A percentile compares a stretch with the other conserved stretches of the same genome.
These are phyloP conservation scores for Xiphophorus hellerii DNA, from an alignment of 2,113 vertebrate genomes.

Conservation along the genomic window DNA sequence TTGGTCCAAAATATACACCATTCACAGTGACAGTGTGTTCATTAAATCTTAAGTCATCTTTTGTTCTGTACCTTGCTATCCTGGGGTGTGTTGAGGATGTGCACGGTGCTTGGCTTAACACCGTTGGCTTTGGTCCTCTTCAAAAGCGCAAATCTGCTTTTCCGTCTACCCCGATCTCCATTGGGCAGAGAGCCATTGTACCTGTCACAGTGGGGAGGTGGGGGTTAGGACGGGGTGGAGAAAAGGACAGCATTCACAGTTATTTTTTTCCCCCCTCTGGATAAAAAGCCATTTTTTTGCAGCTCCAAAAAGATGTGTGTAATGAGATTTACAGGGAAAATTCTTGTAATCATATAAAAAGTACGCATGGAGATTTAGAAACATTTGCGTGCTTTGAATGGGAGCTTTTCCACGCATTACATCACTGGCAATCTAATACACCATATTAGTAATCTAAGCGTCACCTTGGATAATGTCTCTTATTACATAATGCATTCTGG, in stretches of 20 bases:
- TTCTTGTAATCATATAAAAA: slow-evolving; percentile 42
- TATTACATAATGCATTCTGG: slow-evolving; percentile 68
- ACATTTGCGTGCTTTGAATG: slow-evolving; percentile 46
- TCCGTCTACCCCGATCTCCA: slow-evolving; percentile 93
- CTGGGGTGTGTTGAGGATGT: slow-evolving; percentile 93
- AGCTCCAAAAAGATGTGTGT: slow-evolving; percentile 32
- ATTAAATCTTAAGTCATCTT: slow-evolving; percentile 23
- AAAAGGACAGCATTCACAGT: slow-evolving; percentile 34
- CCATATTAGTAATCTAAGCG: slow-evolving; percentile 61
- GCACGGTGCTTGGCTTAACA: slow-evolving; percentile 93
- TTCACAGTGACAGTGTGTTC: slow-evolving; percentile 8
- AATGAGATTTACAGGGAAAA: slow-evolving; percentile 46
- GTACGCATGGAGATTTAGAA: slow-evolving; percentile 46
- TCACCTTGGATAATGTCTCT: slow-evolving; percentile 63
- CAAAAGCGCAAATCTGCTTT: slow-evolving; percentile 96
- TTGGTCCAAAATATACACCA: neutral
- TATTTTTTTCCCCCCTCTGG: neutral
- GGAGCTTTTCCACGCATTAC: slow-evolving; percentile 56
- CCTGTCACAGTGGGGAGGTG: slow-evolving; percentile 74
- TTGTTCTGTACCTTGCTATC: slow-evolving; percentile 89
- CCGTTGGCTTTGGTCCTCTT: slow-evolving; percentile 92
- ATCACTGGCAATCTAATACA: slow-evolving; percentile 53
- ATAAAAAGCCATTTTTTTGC: slow-evolving; percentile 25
- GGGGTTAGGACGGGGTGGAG: slow-evolving; percentile 3
- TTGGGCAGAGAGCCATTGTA: slow-evolving; percentile 97